Conservation (phyloP, 2,888 invertebrate genomes). For the Plagiodera versicolora region DNA sequence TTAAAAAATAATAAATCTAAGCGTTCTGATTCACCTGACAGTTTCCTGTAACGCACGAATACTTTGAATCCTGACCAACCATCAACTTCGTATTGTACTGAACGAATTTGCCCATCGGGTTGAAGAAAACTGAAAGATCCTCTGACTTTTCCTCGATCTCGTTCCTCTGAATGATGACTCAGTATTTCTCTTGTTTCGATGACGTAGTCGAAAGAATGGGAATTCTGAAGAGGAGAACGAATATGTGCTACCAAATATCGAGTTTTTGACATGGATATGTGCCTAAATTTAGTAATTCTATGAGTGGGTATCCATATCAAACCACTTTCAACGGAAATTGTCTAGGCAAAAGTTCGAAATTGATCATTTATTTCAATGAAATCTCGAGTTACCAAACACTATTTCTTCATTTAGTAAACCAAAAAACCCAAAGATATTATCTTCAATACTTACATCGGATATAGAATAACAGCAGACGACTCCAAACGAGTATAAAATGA, state of each 20-base stretch:
- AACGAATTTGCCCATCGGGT: constrained; percentile 64
- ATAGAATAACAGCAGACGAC: background rate
- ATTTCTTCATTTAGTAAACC: no score
- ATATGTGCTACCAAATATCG: background rate
- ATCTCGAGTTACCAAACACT: no score
- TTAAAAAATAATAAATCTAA: no score
- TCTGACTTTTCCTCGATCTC: constrained; percentile 42
- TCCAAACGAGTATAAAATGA: background rate
- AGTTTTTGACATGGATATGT: background rate
- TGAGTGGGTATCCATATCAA: no score
- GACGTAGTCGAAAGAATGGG: constrained; percentile 47
- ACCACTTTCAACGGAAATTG: background rate
- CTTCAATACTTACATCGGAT: background rate
- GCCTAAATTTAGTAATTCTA: no score
- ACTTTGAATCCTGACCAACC: constrained; percentile 60
- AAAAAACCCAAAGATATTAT: background rate
- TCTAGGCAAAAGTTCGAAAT: background rate
- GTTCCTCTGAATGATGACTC: constrained; percentile 49
- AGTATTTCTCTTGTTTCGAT: constrained; percentile 43
- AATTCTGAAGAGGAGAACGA: constrained; percentile 35
- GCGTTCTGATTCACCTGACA: constrained; percentile 44
- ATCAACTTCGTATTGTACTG: constrained; percentile 63
- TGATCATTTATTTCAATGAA: background rate
- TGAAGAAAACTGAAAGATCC: constrained; percentile 68
- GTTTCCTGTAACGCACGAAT: constrained; percentile 57